Percentiles rank a stretch among this genome's conserved stretches.
Conservation (phyloP, 2,888 invertebrate species). For the Andrena dorsata region DNA sequence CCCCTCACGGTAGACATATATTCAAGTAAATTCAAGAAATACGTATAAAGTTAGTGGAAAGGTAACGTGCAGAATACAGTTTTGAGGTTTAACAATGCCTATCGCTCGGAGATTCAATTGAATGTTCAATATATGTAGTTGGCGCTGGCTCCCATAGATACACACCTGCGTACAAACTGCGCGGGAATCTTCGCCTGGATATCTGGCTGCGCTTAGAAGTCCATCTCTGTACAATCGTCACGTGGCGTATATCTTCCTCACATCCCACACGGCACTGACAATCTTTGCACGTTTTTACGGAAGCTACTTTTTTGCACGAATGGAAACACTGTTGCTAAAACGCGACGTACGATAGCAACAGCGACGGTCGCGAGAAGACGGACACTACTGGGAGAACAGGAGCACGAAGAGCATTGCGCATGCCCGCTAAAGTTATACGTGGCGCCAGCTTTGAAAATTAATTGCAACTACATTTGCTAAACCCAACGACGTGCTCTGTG, state of each 20-base stretch:
- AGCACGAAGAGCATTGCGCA: slow-evolving; percentile 42
- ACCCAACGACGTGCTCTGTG: too few relatives aligned
- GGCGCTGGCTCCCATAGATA: not conserved
- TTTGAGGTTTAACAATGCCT: not conserved
- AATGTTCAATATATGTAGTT: not conserved
- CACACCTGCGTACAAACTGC: slow-evolving; percentile 27
- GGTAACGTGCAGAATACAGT: too few relatives aligned
- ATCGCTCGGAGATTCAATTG: not conserved
- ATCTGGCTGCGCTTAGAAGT: not conserved
- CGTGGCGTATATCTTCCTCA: not conserved
- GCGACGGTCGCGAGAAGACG: slow-evolving; percentile 78
- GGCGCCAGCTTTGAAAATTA: slow-evolving; percentile 11
- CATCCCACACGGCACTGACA: not conserved
- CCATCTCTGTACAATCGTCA: slow-evolving; percentile 2
- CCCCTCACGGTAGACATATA: too few relatives aligned
- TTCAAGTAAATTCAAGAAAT: too few relatives aligned
- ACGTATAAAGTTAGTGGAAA: too few relatives aligned
- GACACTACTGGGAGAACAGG: slow-evolving; percentile 71
- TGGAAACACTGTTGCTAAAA: slow-evolving; percentile 60
- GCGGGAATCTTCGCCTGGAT: slow-evolving; percentile 12
- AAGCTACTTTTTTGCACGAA: slow-evolving; percentile 24
- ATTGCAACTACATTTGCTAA: not conserved
- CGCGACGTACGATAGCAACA: slow-evolving; percentile 74
- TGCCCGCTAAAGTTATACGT: not conserved
- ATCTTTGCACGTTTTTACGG: not conserved